phyloP scores from a whole-genome alignment of 2,113 vertebrate genomes.

The Saccopteryx leptura region DNA sequence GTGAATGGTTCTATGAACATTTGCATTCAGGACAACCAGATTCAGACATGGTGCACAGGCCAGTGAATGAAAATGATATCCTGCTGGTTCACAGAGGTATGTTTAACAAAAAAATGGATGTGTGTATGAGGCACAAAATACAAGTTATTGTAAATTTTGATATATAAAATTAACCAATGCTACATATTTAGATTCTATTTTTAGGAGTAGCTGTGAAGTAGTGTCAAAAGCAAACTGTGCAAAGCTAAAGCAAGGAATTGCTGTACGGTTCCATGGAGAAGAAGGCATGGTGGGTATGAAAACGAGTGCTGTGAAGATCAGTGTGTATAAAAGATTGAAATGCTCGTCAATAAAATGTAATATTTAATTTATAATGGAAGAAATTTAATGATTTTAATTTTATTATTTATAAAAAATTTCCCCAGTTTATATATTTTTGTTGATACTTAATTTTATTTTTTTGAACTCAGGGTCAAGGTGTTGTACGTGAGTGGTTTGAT shows the following conservation, averaged over 20 bases:
- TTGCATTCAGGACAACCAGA: constrained; percentile 95
- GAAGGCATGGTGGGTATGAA: constrained; percentile 96
- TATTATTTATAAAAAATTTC: constrained; percentile 26
- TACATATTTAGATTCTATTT: constrained; percentile 95
- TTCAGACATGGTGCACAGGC: constrained; percentile 98
- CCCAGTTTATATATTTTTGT: constrained; percentile 35
- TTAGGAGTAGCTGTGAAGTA: constrained; percentile 99
- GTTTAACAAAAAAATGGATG: background rate
- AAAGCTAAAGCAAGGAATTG: constrained; percentile 98
- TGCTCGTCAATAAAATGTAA: background rate
- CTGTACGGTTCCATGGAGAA: constrained; percentile 98
- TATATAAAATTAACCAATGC: constrained; percentile 84
- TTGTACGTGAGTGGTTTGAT: constrained; percentile 99
- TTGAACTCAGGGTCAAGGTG: constrained; percentile 95
- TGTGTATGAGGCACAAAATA: constrained; percentile 14
- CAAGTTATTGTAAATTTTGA: constrained; percentile 30
- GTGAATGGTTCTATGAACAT: constrained; percentile 99
- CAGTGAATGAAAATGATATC: constrained; percentile 98
- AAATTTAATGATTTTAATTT: constrained; percentile 54
- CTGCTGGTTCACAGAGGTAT: constrained; percentile 98
- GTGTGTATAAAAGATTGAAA: constrained; percentile 11
- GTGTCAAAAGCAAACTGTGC: constrained; percentile 98
- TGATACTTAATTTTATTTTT: constrained; percentile 79
- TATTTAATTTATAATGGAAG: constrained; percentile 54
- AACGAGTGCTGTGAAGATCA: background rate